A percentile compares a stretch with the other conserved stretches of the same genome.
These are phyloP conservation scores for Edolisoma coerulescens DNA, from an alignment of 2,113 vertebrate species.

Conservation along the genomic window DNA sequence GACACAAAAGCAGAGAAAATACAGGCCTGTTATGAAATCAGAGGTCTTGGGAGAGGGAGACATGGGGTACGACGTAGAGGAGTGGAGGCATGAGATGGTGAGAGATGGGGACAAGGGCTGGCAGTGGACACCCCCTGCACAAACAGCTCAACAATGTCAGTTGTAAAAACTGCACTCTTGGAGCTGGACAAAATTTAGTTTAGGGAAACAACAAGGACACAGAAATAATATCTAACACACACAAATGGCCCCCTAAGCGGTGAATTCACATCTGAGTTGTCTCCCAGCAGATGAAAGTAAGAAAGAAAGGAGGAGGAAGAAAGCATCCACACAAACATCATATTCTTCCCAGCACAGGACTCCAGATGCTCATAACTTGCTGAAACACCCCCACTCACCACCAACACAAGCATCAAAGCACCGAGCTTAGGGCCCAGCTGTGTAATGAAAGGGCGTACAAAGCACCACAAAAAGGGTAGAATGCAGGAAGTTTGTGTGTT, in stretches of 20 bases:
- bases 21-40: background rate
- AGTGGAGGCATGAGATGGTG: background rate
- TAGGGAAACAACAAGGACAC: background rate
- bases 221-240: background rate
- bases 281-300: background rate
- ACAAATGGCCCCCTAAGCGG: rapidly evolving
- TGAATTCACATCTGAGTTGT: background rate
- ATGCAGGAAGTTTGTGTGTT: background rate
- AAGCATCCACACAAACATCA: background rate
- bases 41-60: background rate
- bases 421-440: background rate
- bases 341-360: background rate
- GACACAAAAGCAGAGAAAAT: background rate
- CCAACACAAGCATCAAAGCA: background rate
- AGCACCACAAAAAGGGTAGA: background rate
- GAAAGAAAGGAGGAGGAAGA: background rate
- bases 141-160: background rate
- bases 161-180: background rate
- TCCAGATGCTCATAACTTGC: background rate
- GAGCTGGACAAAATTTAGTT: background rate
- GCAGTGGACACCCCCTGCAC: background rate
- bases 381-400: background rate
- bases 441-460: background rate
- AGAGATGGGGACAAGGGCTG: background rate
- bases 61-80: rapidly evolving